These are phyloP conservation scores for Acleris literana DNA, from an alignment of 2,888 invertebrate species.

Conservation along the genomic window DNA sequence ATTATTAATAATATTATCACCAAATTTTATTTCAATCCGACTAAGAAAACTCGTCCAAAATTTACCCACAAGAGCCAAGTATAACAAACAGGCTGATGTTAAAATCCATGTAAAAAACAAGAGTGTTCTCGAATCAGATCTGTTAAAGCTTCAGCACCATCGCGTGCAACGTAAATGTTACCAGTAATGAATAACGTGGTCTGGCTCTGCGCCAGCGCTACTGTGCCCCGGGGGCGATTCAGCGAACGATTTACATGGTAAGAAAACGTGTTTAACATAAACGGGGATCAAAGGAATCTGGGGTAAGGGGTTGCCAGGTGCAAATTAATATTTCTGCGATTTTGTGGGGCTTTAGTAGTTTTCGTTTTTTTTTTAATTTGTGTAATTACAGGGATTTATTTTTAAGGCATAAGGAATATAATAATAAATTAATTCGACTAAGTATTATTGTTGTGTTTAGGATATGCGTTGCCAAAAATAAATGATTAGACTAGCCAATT, in stretches of 20 bases:
- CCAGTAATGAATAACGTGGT: constrained; percentile 30
- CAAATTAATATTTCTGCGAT: constrained; percentile 26
- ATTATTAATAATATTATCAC: no score
- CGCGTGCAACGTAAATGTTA: constrained; percentile 15
- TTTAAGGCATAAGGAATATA: no score
- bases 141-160: constrained; percentile 1
- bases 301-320: constrained; percentile 33
- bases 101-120: neutral
- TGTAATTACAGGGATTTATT: neutral
- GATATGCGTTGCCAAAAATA: no score
- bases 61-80: no score
- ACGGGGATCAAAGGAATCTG: constrained; percentile 27
- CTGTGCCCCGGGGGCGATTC: constrained; percentile 28
- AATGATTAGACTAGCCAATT: no score
- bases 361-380: neutral
- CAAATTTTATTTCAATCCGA: no score
- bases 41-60: no score
- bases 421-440: no score
- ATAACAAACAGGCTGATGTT: no score
- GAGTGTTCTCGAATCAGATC: neutral
- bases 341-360: constrained; percentile 7
- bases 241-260: constrained; percentile 29
- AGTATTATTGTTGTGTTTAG: no score
- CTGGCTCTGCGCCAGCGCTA: constrained; percentile 27
- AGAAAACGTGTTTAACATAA: constrained; percentile 36